These are phyloP conservation scores for Aethes cnicana DNA, from an alignment of 2,888 invertebrate species.

Conservation along the genomic window DNA sequence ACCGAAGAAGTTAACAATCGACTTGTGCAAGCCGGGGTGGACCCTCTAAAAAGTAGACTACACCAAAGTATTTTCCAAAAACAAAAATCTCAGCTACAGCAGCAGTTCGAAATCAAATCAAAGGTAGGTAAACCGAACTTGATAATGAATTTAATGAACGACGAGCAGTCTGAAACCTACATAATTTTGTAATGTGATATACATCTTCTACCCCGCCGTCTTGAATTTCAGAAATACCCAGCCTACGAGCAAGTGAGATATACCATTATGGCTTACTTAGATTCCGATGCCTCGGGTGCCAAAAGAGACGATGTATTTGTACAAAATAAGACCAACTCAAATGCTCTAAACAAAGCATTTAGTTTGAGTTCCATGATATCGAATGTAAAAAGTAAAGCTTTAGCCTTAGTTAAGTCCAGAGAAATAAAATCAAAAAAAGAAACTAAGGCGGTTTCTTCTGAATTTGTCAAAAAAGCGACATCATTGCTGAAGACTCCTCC, in stretches of 20 bases:
- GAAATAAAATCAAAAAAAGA: constrained; percentile 51
- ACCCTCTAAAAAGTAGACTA: constrained; percentile 83
- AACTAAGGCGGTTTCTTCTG: constrained; percentile 45
- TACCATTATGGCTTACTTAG: constrained; percentile 70
- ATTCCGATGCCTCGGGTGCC: constrained; percentile 53
- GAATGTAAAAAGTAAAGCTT: constrained; percentile 78
- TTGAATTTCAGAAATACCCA: constrained; percentile 70
- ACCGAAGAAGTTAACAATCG: constrained; percentile 78
- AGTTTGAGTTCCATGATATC: constrained; percentile 73
- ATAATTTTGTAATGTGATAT: no score
- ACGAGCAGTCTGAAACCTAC: no score
- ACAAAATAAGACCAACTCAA: constrained; percentile 58
- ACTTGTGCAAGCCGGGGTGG: constrained; percentile 83
- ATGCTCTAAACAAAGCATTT: constrained; percentile 52
- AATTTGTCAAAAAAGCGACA: constrained; percentile 58
- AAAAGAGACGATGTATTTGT: constrained; percentile 43
- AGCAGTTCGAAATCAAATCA: constrained; percentile 79
- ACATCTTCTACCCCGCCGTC: no score
- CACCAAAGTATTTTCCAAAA: constrained; percentile 80
- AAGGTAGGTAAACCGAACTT: no score
- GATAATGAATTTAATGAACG: no score
- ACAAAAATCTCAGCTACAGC: constrained; percentile 80
- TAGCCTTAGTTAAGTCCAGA: constrained; percentile 73
- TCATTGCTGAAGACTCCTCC: constrained; percentile 62
- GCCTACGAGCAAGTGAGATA: constrained; percentile 71